phyloP scores from a whole-genome alignment of 2,113 vertebrate genomes.

The Cephalopholis sonnerati region DNA sequence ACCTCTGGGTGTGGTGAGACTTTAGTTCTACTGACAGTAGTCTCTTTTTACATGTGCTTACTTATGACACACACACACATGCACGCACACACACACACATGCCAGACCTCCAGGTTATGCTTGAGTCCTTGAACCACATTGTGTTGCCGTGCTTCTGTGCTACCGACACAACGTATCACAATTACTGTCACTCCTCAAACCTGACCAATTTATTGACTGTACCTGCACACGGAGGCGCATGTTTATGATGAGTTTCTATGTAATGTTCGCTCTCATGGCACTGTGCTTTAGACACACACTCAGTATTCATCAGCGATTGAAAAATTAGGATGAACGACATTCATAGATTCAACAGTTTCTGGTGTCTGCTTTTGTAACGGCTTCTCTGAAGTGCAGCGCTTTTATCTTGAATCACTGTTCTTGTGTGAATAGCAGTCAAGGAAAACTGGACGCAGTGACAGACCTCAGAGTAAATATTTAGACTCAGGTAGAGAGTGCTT shows the following conservation, averaged over 20 bases:
- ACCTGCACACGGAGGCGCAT: neutral
- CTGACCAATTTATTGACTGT: conserved; percentile 8
- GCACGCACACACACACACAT: neutral
- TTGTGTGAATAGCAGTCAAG: conserved; percentile 28
- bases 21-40: conserved; percentile 58
- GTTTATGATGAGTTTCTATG: neutral
- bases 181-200: conserved; percentile 40
- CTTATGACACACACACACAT: conserved; percentile 15
- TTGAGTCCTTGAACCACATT: conserved; percentile 36
- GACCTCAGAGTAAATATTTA: conserved; percentile 63
- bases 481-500: conserved; percentile 3
- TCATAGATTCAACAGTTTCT: conserved; percentile 1
- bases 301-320: neutral
- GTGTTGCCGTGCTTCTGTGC: neutral
- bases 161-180: conserved; percentile 36
- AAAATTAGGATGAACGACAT: neutral
- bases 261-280: neutral
- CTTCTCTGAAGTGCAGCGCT: neutral
- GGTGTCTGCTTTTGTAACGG: conserved; percentile 13
- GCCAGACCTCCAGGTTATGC: conserved; percentile 27
- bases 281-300: neutral
- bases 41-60: conserved; percentile 39
- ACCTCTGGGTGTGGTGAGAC: conserved; percentile 48
- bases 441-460: conserved; percentile 9
- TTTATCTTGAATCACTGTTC: conserved; percentile 41